phyloP scores from a whole-genome alignment of 2,797 vertebrate genomes.

The Mus caroli region DNA sequence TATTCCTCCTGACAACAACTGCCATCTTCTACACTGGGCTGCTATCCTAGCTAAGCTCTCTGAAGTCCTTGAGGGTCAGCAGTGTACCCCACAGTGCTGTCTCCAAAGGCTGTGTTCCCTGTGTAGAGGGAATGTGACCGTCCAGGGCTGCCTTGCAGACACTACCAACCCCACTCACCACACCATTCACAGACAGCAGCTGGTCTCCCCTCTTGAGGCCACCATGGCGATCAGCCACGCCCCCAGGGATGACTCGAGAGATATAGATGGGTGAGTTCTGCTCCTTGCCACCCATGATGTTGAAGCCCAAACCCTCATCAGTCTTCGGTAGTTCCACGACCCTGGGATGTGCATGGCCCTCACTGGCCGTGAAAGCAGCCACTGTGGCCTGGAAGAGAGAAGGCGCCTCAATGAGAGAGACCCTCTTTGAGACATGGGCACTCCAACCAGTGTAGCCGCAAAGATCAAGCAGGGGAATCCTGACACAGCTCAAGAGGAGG shows the following conservation, averaged over 20 bases:
- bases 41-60: not conserved
- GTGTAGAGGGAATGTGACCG: not conserved
- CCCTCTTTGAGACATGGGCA: too few species aligned
- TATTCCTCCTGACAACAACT: slow-evolving; percentile 19
- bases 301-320: slow-evolving; percentile 95
- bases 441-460: not conserved
- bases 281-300: slow-evolving; percentile 98
- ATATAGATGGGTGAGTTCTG: slow-evolving; percentile 98
- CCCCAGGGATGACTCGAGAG: slow-evolving; percentile 95
- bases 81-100: not conserved
- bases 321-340: slow-evolving; percentile 97
- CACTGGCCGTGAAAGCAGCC: slow-evolving; percentile 95
- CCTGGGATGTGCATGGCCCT: slow-evolving; percentile 95
- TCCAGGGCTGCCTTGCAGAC: not conserved
- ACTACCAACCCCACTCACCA: slow-evolving; percentile 88
- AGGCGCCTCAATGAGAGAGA: not conserved
- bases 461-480: not conserved
- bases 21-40: not conserved
- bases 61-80: not conserved
- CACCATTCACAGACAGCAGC: slow-evolving; percentile 95
- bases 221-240: slow-evolving; percentile 95
- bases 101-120: not conserved
- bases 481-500: not conserved
- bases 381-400: slow-evolving; percentile 92
- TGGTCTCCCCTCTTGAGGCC: slow-evolving; percentile 96